Conservation (phyloP, 2,888 invertebrate genomes). For the Rhagium mordax region DNA sequence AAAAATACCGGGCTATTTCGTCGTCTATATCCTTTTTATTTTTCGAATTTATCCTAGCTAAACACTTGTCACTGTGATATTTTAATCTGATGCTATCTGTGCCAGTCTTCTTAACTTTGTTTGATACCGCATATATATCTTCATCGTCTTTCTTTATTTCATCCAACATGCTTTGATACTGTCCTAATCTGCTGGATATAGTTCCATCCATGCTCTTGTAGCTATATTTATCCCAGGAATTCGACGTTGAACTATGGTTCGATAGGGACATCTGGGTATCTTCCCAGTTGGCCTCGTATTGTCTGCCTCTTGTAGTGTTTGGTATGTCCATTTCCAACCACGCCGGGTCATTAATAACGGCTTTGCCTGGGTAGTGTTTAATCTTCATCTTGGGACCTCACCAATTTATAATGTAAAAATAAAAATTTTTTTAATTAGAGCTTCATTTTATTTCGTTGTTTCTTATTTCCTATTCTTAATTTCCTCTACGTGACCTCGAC, state of each 20-base stretch:
- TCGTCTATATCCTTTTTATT: conserved; percentile 55
- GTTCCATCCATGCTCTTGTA: conserved; percentile 64
- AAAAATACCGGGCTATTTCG: conserved; percentile 57
- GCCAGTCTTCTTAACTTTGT: conserved; percentile 48
- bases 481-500: background rate
- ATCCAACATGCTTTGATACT: conserved; percentile 64
- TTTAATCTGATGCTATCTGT: conserved; percentile 62
- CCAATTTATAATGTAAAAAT: background rate
- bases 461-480: background rate
- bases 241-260: conserved; percentile 65
- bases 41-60: conserved; percentile 65
- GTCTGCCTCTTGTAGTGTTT: conserved; percentile 78
- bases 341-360: conserved; percentile 76
- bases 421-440: background rate
- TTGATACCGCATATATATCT: conserved; percentile 55
- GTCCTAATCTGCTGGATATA: conserved; percentile 64
- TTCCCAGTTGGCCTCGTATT: conserved; percentile 90
- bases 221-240: conserved; percentile 65
- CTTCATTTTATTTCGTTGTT: conserved; percentile 20
- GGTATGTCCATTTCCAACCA: conserved; percentile 80
- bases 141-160: conserved; percentile 60
- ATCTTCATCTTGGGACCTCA: conserved; percentile 78
- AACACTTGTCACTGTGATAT: conserved; percentile 67
- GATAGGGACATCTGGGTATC: conserved; percentile 77
- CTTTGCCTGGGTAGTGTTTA: conserved; percentile 88